These are phyloP conservation scores for Procambarus clarkii DNA, from an alignment of 1,140 invertebrate species.

Conservation along the genomic window DNA sequence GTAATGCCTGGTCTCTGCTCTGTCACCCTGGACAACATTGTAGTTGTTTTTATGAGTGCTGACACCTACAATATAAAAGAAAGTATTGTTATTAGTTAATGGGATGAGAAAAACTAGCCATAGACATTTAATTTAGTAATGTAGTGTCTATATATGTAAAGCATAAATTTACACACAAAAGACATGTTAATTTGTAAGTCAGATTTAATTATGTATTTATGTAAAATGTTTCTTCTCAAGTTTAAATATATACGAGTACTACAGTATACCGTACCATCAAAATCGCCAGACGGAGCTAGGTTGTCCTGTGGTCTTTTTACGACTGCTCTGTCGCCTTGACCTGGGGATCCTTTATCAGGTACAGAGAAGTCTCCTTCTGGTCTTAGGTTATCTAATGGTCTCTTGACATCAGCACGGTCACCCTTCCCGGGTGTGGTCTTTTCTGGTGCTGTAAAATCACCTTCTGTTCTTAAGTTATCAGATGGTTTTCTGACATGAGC, in stretches of 20 bases:
- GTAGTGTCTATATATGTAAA: too few species aligned
- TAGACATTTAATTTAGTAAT: too few species aligned
- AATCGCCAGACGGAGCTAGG: constrained; percentile 77
- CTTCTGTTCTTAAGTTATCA: constrained; percentile 50
- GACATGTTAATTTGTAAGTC: too few species aligned
- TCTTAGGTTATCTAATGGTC: constrained; percentile 42
- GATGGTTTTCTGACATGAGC: constrained; percentile 49
- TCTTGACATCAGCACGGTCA: constrained; percentile 43
- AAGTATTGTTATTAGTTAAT: not conserved
- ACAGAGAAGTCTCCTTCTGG: constrained; percentile 50
- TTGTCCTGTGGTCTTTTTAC: constrained; percentile 79
- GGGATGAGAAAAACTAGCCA: too few species aligned
- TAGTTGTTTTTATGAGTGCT: constrained; percentile 61
- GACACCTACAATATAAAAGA: constrained; percentile 43
- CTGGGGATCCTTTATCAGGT: constrained; percentile 73
- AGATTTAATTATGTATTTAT: too few species aligned
- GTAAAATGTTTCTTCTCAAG: too few species aligned
- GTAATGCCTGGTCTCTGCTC: constrained; percentile 46
- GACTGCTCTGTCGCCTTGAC: constrained; percentile 75
- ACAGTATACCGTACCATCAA: constrained; percentile 73
- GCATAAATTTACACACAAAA: too few species aligned
- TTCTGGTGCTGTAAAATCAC: constrained; percentile 46
- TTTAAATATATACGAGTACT: too few species aligned
- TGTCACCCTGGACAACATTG: constrained; percentile 64
- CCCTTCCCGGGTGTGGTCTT: constrained; percentile 45